Evolutionary conservation across 2,113 vertebrate genomes (phyloP), one percentile per base, ranked within the genome.

Genomic region (Crypturellus undulatus): DNA sequence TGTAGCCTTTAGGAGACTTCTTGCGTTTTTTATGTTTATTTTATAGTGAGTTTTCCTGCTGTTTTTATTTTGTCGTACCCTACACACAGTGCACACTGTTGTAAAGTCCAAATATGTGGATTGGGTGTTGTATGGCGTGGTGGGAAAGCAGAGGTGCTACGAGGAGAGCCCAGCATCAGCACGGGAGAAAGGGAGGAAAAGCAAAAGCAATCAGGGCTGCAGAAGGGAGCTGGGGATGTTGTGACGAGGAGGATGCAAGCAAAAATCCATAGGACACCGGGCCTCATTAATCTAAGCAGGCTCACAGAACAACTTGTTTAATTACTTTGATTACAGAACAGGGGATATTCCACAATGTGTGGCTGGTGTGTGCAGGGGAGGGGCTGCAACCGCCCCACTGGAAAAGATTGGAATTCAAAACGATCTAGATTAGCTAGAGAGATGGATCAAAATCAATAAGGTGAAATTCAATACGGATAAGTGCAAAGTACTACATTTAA

Each of bases 321-420:
- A 64, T 42, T n/a, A 13, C 24, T 72, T 26, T 16, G n/a, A 51
- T 43, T 64, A 49, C 42, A 77, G 20, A 68, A 32, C 47, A 51
- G 68, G 15, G 10, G 24, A 49, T 15, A n/a, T 45, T 16, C 4
- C 9, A 32, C 36, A 32, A 28, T 26, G n/a, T 34, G 24, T 59
- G 43, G n/a, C 30, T 34, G 32, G n/a, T 19, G 10, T 3, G 40
- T 9, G 28, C 56, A 14, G 0, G 26, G 40, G 42, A 14, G 28
- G 0, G 0, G 18, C 36, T 63, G 72, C 13, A 58, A 26, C 21
- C 6, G 3, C 67, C 51, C 36, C 45, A 21, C 0, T 2, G 62
- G 56, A 51, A 30, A 12, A 86, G 52, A 79, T 12, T 10, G 42
- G 36, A 71, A 71, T 56, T 62, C 54, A 71, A 83, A 89, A 28